Evolutionary conservation across 1,140 invertebrate genomes (phyloP).

Genomic region (Leptinotarsa lineolata): DNA sequence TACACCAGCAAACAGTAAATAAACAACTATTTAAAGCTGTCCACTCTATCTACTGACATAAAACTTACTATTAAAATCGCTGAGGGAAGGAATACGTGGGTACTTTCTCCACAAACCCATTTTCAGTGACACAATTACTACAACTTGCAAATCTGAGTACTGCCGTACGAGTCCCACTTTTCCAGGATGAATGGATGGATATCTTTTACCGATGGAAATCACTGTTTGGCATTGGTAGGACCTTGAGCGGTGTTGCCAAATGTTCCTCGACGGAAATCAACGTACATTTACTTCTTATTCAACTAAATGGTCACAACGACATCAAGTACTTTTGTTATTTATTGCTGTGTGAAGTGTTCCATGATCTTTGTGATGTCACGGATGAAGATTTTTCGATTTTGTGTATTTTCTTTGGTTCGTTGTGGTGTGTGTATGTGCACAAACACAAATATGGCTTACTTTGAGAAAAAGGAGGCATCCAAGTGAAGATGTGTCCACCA

Average conservation of each 20-base stretch:
- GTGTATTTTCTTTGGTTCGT: too few relatives aligned
- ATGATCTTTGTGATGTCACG: too few relatives aligned
- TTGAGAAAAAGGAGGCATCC: too few relatives aligned
- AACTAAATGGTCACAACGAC: too few relatives aligned
- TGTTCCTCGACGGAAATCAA: not conserved
- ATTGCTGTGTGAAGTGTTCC: too few relatives aligned
- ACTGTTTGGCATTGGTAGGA: not conserved
- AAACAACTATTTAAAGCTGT: not conserved
- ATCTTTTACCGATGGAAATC: not conserved
- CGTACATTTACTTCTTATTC: too few relatives aligned
- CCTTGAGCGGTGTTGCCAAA: not conserved
- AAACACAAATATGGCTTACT: too few relatives aligned
- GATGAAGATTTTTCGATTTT: too few relatives aligned
- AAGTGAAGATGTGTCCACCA: too few relatives aligned
- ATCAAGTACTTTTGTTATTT: too few relatives aligned
- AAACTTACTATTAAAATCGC: conserved; percentile 38
- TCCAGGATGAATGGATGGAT: not conserved
- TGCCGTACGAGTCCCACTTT: not conserved
- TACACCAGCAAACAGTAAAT: conserved; percentile 4
- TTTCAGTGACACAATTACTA: not conserved
- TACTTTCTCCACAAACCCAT: conserved; percentile 43
- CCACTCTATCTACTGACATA: not conserved
- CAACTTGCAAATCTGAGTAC: too few relatives aligned
- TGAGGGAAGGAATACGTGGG: conserved; percentile 39
- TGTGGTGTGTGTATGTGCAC: too few relatives aligned